These are phyloP conservation scores for Busseola fusca DNA, from an alignment of 2,888 invertebrate species.

Conservation along the genomic window DNA sequence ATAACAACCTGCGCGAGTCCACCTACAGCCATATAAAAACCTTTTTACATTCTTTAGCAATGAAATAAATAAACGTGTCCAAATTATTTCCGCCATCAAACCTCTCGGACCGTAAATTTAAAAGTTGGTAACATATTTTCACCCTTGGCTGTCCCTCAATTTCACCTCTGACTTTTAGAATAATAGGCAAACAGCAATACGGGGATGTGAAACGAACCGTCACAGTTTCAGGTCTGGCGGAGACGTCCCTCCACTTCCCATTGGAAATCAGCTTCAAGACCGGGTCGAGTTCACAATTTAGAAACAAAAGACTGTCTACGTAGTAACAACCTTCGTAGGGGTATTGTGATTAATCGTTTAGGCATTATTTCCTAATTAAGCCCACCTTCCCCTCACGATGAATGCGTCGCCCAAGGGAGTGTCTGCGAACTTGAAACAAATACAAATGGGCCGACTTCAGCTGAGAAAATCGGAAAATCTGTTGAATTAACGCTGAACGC, in stretches of 20 bases:
- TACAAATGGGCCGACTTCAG: constrained; percentile 74
- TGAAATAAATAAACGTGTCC: constrained; percentile 33
- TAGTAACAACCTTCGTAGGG: constrained; percentile 66
- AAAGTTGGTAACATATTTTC: constrained; percentile 49
- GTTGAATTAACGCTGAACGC: constrained; percentile 79
- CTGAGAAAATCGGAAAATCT: constrained; percentile 81
- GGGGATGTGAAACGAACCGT: constrained; percentile 82
- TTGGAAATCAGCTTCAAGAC: constrained; percentile 81
- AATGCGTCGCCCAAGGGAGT: constrained; percentile 78
- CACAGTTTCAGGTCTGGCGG: constrained; percentile 84
- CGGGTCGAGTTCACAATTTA: constrained; percentile 67
- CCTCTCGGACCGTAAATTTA: constrained; percentile 41
- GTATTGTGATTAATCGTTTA: constrained; percentile 87
- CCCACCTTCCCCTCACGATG: constrained; percentile 81
- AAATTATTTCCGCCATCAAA: constrained; percentile 41
- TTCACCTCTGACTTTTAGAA: constrained; percentile 82
- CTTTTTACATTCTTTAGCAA: background rate
- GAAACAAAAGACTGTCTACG: constrained; percentile 72
- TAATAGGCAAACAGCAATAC: constrained; percentile 80
- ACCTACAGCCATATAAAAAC: constrained; percentile 3
- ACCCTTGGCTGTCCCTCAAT: constrained; percentile 63
- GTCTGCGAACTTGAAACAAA: constrained; percentile 79
- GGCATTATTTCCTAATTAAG: constrained; percentile 88
- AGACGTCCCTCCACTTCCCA: constrained; percentile 80
- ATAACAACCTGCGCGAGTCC: background rate